These are phyloP conservation scores for Lepisosteus oculatus DNA, from an alignment of 2,113 vertebrate genomes.

Conservation along the genomic window DNA sequence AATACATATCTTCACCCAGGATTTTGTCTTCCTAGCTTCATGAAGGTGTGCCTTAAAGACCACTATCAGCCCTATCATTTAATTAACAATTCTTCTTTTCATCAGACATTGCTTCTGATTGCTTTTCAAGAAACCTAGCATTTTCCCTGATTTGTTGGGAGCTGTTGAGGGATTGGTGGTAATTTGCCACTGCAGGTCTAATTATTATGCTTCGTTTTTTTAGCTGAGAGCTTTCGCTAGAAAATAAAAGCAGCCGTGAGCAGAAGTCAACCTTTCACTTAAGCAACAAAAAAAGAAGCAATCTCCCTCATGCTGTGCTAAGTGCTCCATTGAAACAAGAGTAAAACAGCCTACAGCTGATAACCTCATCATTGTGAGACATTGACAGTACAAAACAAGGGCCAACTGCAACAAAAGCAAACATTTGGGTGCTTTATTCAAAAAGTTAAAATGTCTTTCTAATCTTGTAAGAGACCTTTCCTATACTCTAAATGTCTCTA, in stretches of 20 bases:
- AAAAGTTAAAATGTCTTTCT: constrained; percentile 34
- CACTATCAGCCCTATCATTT: no score
- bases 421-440: constrained; percentile 8
- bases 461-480: constrained; percentile 18
- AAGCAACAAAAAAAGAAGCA: constrained; percentile 63
- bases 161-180: constrained; percentile 41
- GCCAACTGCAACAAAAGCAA: constrained; percentile 10
- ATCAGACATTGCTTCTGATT: not conserved
- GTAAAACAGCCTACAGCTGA: constrained; percentile 64
- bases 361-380: constrained; percentile 44
- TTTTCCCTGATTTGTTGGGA: constrained; percentile 23
- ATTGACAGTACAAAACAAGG: constrained; percentile 39
- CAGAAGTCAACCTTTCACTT: constrained; percentile 74
- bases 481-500: not conserved
- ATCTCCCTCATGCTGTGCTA: constrained; percentile 67
- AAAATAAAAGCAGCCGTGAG: constrained; percentile 61
- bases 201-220: constrained; percentile 47
- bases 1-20: no score
- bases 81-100: not conserved
- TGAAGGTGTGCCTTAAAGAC: no score
- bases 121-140: not conserved
- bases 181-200: constrained; percentile 43
- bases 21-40: no score
- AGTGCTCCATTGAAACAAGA: constrained; percentile 68
- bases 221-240: constrained; percentile 44